A percentile compares a stretch with the other conserved stretches of the same genome.
These are phyloP conservation scores for Anolis apletophallus DNA, from an alignment of 2,797 vertebrate genomes.

Conservation along the genomic window DNA sequence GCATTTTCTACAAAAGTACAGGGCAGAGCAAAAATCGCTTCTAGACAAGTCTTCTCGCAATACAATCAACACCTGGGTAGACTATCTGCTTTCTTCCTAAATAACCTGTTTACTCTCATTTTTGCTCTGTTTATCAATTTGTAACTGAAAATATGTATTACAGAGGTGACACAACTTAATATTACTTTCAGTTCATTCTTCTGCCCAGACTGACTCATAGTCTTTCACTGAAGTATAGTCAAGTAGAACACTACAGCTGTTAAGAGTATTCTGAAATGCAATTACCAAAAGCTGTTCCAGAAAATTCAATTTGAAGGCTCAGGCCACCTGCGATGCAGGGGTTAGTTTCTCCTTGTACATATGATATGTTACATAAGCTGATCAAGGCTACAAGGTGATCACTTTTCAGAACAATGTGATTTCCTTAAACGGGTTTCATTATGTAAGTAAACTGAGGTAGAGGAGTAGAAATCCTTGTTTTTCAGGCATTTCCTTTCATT, in stretches of 20 bases:
- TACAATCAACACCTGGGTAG: neutral
- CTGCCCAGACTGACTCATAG: conserved; percentile 1
- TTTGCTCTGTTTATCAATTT: neutral
- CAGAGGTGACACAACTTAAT: neutral
- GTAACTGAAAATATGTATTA: neutral
- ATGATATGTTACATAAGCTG: neutral
- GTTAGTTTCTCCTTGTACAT: neutral
- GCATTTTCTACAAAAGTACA: too few relatives aligned
- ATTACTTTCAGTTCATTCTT: neutral
- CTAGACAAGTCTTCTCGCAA: neutral
- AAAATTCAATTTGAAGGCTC: neutral
- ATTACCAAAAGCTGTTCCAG: neutral
- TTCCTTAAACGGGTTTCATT: neutral
- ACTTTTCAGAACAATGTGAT: neutral
- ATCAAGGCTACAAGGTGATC: neutral
- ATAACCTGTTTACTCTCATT: neutral
- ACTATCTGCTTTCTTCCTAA: too few relatives aligned
- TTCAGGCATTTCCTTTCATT: neutral
- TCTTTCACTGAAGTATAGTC: fast-evolving
- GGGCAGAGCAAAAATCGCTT: too few relatives aligned
- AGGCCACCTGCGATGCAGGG: neutral
- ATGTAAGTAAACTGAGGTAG: neutral
- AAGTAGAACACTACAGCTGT: neutral
- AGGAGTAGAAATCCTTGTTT: neutral
- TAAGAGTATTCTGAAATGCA: neutral